Base-by-base conservation (phyloP, 2,888 invertebrate species). In the Drosophila austrosaltans region DNA sequence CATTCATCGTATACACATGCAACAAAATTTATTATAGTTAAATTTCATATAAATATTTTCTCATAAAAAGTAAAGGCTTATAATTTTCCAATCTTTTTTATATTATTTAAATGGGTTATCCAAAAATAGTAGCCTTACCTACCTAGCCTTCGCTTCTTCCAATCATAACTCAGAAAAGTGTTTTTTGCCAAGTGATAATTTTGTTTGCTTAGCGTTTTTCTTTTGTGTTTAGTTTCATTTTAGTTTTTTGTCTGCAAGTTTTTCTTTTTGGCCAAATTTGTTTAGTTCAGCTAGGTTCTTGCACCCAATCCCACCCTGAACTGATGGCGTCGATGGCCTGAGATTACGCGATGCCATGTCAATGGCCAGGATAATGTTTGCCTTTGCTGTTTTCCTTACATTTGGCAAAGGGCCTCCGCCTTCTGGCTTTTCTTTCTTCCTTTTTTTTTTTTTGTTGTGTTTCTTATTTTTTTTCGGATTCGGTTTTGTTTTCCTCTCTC, bases 281-380 rank as follows among this genome's bases (percentile, higher is more conserved):
- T 44, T 42, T 20, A 20, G 60, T 30, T 30, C 12, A 6, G 12
- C 30, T 30, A 10, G 16, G 28, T 44, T 30, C 44, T 8, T 48
- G 32, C 44, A 20, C 61, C 62, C 53, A 36, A 22, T 48, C 20
- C 44, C 44, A 48, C 8, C 20, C 20, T 48, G 25, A 25, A 48
- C 10, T 16, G 42, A 25, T 16, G 53, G 25, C 53, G 36, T 36
- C 42, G 12, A 39, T 63, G 63, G 58, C 58, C 63, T 42, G 42
- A 42, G 53, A 64, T 62, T 57, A 42, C 69, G 39, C 20, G 22
- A 44, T 12, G 57, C 32, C 57, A 66, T 74, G 69, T 72, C 72
- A 66, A 76, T 70, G 72, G 56, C 62, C 66, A 70, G 66, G 64
- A 61, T 67, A 78, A 76, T 78, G 65, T 74, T 72, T 66, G 66